Evolutionary conservation across 2,113 vertebrate species (phyloP).

Genomic region (Melanostigma gelatinosum): DNA sequence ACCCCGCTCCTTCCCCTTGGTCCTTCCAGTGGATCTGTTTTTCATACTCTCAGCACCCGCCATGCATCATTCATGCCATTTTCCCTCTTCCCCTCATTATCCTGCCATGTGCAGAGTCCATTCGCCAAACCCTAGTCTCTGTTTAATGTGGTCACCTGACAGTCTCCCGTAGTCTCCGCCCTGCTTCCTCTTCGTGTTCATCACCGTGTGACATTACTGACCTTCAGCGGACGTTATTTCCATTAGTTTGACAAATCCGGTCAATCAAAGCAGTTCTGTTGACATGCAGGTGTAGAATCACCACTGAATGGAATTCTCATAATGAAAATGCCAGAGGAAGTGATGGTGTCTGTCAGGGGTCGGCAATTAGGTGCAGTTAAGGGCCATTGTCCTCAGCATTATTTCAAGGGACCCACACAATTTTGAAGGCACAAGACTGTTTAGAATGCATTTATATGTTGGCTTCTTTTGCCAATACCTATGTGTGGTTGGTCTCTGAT

Average conservation of each 20-base stretch:
- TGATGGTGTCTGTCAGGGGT: conserved; percentile 47
- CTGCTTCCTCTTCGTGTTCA: conserved; percentile 65
- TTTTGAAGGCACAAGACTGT: conserved; percentile 8
- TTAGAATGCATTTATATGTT: conserved; percentile 14
- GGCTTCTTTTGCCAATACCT: background rate
- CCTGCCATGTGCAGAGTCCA: conserved; percentile 33
- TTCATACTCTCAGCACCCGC: conserved; percentile 48
- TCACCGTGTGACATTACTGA: conserved; percentile 75
- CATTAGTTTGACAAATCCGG: conserved; percentile 82
- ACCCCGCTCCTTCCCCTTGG: background rate
- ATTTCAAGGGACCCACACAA: background rate
- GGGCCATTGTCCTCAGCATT: conserved; percentile 25
- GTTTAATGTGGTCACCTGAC: conserved; percentile 66
- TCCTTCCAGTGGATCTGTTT: conserved; percentile 30
- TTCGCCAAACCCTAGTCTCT: conserved; percentile 22
- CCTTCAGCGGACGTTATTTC: conserved; percentile 74
- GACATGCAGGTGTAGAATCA: conserved; percentile 66
- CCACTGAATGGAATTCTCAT: conserved; percentile 60
- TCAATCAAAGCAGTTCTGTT: conserved; percentile 64
- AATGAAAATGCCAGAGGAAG: conserved; percentile 64
- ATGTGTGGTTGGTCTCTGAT: background rate
- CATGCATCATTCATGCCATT: conserved; percentile 54
- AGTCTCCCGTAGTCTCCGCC: conserved; percentile 27
- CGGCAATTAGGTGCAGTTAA: conserved; percentile 41
- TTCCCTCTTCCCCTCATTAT: conserved; percentile 49